Percentiles rank a stretch among this genome's conserved stretches.
Conservation (phyloP, 2,888 invertebrate species). For the Argyresthia albistria region DNA sequence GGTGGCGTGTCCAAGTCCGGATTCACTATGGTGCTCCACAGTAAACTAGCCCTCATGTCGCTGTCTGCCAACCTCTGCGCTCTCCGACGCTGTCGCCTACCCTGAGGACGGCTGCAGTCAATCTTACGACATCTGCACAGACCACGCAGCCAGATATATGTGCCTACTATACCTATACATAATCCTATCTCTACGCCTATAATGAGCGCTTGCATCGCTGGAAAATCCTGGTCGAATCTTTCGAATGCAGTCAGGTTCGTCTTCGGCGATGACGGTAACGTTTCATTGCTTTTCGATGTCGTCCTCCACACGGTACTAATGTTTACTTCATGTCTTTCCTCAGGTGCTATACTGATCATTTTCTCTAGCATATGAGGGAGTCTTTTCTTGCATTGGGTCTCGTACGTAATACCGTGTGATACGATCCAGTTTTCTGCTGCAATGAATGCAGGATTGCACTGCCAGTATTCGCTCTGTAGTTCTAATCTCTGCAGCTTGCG, state of each 20-base stretch:
- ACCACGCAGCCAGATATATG: slow-evolving; percentile 53
- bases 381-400: slow-evolving; percentile 53
- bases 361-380: slow-evolving; percentile 68
- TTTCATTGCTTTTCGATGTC: slow-evolving; percentile 24
- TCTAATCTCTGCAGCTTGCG: slow-evolving; percentile 61
- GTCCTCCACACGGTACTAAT: slow-evolving; percentile 54
- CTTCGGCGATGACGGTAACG: slow-evolving; percentile 17
- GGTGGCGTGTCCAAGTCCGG: slow-evolving; percentile 58
- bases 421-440: slow-evolving; percentile 52
- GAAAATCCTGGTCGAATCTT: slow-evolving; percentile 54
- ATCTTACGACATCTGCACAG: slow-evolving; percentile 40
- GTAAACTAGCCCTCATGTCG: slow-evolving; percentile 48
- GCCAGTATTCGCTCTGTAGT: slow-evolving; percentile 69
- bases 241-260: slow-evolving; percentile 40
- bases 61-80: slow-evolving; percentile 23
- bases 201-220: slow-evolving; percentile 52
- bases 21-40: slow-evolving; percentile 46
- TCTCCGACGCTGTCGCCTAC: slow-evolving; percentile 30
- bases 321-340: slow-evolving; percentile 45
- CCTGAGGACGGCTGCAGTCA: slow-evolving; percentile 26
- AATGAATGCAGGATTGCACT: slow-evolving; percentile 62
- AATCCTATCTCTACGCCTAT: slow-evolving; percentile 57
- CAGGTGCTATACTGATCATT: slow-evolving; percentile 60
- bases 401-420: slow-evolving; percentile 46
- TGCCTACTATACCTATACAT: slow-evolving; percentile 49